These are phyloP conservation scores for Ooceraea biroi DNA, from an alignment of 1,140 invertebrate genomes.

Conservation along the genomic window DNA sequence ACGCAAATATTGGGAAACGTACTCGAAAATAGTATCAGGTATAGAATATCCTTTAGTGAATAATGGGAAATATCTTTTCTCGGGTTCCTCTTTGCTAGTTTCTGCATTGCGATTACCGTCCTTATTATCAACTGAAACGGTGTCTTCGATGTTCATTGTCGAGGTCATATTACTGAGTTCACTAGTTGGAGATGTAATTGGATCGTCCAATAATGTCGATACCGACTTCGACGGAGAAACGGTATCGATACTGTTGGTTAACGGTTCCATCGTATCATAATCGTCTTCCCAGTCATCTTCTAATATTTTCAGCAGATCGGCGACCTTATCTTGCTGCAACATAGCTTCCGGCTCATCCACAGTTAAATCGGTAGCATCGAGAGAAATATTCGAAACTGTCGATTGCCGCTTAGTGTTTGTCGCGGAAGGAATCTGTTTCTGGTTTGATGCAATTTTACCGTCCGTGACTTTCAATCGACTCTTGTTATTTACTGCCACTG, in stretches of 20 bases:
- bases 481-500: constrained; percentile 78
- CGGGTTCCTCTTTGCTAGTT: constrained; percentile 9
- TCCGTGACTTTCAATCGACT: constrained; percentile 77
- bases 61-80: constrained; percentile 80
- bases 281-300: constrained; percentile 84
- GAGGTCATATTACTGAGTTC: constrained; percentile 87
- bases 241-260: constrained; percentile 41
- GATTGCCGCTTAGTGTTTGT: constrained; percentile 52
- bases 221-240: constrained; percentile 57
- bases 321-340: constrained; percentile 71
- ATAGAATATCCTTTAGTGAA: constrained; percentile 79
- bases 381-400: constrained; percentile 53
- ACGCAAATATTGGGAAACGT: constrained; percentile 27
- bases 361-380: constrained; percentile 80
- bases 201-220: constrained; percentile 14
- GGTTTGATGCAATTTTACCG: constrained; percentile 67
- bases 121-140: constrained; percentile 57
- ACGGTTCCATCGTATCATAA: constrained; percentile 76
- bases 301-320: constrained; percentile 78
- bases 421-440: constrained; percentile 49
- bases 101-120: constrained; percentile 39
- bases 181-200: constrained; percentile 85
- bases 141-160: constrained; percentile 83
- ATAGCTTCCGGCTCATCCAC: constrained; percentile 76
- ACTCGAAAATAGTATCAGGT: constrained; percentile 68